phyloP scores from a whole-genome alignment of 2,797 vertebrate genomes.

The Pampus argenteus region DNA sequence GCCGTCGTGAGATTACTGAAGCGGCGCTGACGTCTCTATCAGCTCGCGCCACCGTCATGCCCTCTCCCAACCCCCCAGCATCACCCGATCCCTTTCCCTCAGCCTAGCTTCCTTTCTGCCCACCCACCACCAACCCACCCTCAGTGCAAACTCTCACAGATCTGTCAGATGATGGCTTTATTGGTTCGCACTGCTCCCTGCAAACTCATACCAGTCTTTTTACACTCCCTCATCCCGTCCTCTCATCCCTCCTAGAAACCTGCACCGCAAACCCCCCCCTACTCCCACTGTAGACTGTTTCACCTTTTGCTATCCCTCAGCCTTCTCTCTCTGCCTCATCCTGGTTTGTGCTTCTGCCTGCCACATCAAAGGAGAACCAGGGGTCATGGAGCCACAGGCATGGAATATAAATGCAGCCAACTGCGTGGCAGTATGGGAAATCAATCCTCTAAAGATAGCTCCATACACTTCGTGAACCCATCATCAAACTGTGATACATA shows the following conservation, averaged over 20 bases:
- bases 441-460: slow-evolving; percentile 89
- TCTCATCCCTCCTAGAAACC: slow-evolving; percentile 84
- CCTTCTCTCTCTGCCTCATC: slow-evolving; percentile 79
- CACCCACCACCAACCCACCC: slow-evolving; percentile 76
- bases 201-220: slow-evolving; percentile 81
- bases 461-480: slow-evolving; percentile 84
- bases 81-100: slow-evolving; percentile 66
- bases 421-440: slow-evolving; percentile 90
- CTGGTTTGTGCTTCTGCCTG: slow-evolving; percentile 92
- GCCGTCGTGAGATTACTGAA: slow-evolving; percentile 93
- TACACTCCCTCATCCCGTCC: slow-evolving; percentile 72
- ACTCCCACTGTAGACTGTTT: slow-evolving; percentile 77
- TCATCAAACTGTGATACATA: slow-evolving; percentile 81
- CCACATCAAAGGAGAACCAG: slow-evolving; percentile 98
- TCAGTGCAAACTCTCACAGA: slow-evolving; percentile 82
- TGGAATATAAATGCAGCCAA: slow-evolving; percentile 95
- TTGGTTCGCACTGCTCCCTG: slow-evolving; percentile 83
- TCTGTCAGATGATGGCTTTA: slow-evolving; percentile 98
- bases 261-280: slow-evolving; percentile 71
- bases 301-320: slow-evolving; percentile 87
- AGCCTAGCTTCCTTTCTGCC: slow-evolving; percentile 72
- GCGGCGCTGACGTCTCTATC: slow-evolving; percentile 97
- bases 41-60: slow-evolving; percentile 88
- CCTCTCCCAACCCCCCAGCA: slow-evolving; percentile 82
- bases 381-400: slow-evolving; percentile 95